These are phyloP conservation scores for Sylvicola cinctus DNA, from an alignment of 2,888 invertebrate genomes.

Conservation along the genomic window DNA sequence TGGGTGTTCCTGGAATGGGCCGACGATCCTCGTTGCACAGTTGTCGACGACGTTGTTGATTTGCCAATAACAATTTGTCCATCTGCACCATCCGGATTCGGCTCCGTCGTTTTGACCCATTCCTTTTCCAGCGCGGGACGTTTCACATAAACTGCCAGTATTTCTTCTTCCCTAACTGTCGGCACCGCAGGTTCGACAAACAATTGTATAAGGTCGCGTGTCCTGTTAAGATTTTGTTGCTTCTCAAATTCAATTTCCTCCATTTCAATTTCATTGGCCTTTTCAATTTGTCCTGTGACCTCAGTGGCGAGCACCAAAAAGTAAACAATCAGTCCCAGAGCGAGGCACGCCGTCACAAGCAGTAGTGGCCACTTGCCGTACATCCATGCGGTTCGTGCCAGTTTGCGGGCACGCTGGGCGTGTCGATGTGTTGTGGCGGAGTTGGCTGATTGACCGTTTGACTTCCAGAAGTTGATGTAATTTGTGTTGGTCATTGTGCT, in stretches of 20 bases:
- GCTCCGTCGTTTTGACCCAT: not conserved
- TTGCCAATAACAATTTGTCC: not conserved
- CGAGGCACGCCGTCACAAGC: slow-evolving; percentile 5
- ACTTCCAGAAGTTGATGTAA: slow-evolving; percentile 9
- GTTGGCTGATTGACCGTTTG: slow-evolving; percentile 8
- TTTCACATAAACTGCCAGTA: too few species aligned
- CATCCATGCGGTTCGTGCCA: slow-evolving; percentile 2
- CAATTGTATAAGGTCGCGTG: too few species aligned
- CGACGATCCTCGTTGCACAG: not conserved
- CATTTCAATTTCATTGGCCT: not conserved
- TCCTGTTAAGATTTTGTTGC: not conserved
- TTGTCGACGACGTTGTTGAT: slow-evolving; percentile 1
- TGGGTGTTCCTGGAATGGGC: slow-evolving; percentile 6
- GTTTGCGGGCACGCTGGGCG: too few species aligned
- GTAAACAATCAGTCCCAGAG: slow-evolving; percentile 8
- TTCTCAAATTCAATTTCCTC: not conserved
- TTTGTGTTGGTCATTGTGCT: slow-evolving; percentile 7
- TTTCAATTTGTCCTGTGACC: not conserved
- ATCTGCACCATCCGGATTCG: not conserved
- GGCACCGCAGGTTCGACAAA: too few species aligned
- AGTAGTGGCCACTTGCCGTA: slow-evolving; percentile 9
- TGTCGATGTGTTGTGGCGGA: not conserved
- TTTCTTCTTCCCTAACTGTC: too few species aligned
- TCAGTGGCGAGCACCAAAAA: slow-evolving; percentile 5
- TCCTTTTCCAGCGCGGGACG: too few species aligned